These are phyloP conservation scores for Rutpela maculata DNA, from an alignment of 2,888 invertebrate species.

Conservation along the genomic window DNA sequence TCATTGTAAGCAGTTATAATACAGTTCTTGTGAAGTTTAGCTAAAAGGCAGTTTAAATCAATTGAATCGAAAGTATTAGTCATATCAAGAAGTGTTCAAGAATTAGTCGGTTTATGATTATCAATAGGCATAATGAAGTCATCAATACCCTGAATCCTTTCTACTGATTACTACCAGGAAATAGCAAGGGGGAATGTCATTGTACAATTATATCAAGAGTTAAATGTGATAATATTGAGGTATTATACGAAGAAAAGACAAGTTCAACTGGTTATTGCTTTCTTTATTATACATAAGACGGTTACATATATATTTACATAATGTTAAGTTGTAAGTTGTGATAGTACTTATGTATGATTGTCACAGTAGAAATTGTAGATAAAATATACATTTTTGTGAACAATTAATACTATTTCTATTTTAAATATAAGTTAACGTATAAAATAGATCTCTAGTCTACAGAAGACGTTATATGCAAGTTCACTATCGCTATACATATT, in stretches of 20 bases:
- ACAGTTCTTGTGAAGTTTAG: too few relatives aligned
- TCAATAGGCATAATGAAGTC: too few relatives aligned
- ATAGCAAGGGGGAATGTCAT: too few relatives aligned
- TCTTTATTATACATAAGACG: slow-evolving; percentile 56
- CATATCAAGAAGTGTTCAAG: too few relatives aligned
- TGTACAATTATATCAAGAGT: too few relatives aligned
- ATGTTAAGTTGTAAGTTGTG: slow-evolving; percentile 32
- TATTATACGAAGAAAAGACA: too few relatives aligned
- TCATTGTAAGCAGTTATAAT: too few relatives aligned
- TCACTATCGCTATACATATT: neutral
- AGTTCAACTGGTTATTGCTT: slow-evolving; percentile 36
- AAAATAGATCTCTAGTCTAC: slow-evolving; percentile 25
- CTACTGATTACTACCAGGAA: too few relatives aligned
- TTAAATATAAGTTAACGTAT: slow-evolving; percentile 17
- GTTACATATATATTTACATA: slow-evolving; percentile 52
- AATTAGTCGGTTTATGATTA: too few relatives aligned
- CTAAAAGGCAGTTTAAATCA: too few relatives aligned
- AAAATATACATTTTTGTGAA: slow-evolving; percentile 59
- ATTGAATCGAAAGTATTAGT: too few relatives aligned
- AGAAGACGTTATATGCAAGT: slow-evolving; percentile 3
- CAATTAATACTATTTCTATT: slow-evolving; percentile 24
- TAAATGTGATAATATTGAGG: neutral
- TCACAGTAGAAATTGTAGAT: slow-evolving; percentile 68
- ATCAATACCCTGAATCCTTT: too few relatives aligned
- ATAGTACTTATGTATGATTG: slow-evolving; percentile 60